These are phyloP conservation scores for Netelia virgata DNA, from an alignment of 2,888 invertebrate genomes.

Conservation along the genomic window DNA sequence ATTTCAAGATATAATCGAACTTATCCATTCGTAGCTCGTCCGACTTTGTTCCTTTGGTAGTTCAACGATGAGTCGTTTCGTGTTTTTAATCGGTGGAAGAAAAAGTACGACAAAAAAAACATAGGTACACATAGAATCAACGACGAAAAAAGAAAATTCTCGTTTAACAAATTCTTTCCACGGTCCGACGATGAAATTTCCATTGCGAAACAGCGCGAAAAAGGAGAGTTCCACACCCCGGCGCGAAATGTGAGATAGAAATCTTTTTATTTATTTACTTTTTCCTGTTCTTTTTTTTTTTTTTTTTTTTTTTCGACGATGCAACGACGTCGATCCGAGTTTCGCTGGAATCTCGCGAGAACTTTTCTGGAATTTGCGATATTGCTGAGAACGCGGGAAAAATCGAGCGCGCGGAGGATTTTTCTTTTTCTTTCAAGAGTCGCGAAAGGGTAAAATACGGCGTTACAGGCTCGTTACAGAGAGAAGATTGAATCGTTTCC, in stretches of 20 bases:
- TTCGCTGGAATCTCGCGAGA: slow-evolving; percentile 61
- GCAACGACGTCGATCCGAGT: slow-evolving; percentile 53
- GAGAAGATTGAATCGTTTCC: slow-evolving; percentile 45
- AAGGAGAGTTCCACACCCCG: slow-evolving; percentile 25
- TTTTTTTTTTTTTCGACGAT: background rate
- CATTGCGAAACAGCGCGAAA: slow-evolving; percentile 11
- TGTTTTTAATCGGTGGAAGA: background rate
- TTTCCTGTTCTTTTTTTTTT: background rate
- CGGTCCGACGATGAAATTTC: background rate
- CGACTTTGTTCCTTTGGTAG: background rate
- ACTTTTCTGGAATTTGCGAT: slow-evolving; percentile 63
- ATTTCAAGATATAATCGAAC: slow-evolving; percentile 66
- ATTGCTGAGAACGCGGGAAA: slow-evolving; percentile 38
- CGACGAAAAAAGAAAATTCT: slow-evolving; percentile 8
- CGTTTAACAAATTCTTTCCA: slow-evolving; percentile 20
- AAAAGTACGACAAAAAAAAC: background rate
- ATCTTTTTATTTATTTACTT: slow-evolving; percentile 12
- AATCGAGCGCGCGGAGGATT: slow-evolving; percentile 39
- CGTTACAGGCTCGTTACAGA: slow-evolving; percentile 24
- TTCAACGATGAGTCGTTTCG: slow-evolving; percentile 32
- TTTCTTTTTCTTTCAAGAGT: slow-evolving; percentile 13
- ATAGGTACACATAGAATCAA: background rate
- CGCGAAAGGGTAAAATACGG: slow-evolving; percentile 57
- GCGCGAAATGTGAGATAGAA: slow-evolving; percentile 29
- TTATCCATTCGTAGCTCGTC: slow-evolving; percentile 23